A percentile compares a stretch with the other conserved stretches of the same genome.
These are phyloP conservation scores for Malacoctenus gilli DNA, from an alignment of 2,797 vertebrate species.

Conservation along the genomic window DNA sequence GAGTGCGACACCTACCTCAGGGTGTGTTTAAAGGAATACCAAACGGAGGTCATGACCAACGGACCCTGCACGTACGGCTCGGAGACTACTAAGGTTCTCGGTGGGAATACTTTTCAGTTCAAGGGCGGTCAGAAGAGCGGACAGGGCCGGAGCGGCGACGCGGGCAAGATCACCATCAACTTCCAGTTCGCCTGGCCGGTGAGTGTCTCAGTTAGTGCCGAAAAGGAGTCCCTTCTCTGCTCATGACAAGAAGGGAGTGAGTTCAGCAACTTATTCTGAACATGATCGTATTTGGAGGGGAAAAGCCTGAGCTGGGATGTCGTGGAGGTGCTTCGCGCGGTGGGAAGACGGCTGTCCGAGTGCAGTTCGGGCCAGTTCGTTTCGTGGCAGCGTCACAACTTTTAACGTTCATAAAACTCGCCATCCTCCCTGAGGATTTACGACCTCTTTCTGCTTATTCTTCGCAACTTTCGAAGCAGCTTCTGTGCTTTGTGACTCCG, in stretches of 20 bases:
- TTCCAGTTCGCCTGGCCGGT: slow-evolving; percentile 97
- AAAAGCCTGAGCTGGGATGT: too few species aligned
- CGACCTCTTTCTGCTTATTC: neutral
- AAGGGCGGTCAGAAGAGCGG: slow-evolving; percentile 76
- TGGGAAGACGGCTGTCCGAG: too few species aligned
- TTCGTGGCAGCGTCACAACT: neutral
- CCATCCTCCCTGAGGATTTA: too few species aligned
- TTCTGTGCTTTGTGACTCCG: slow-evolving; percentile 4
- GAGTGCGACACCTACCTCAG: slow-evolving; percentile 93
- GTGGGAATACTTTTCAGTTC: slow-evolving; percentile 93
- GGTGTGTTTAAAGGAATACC: slow-evolving; percentile 96
- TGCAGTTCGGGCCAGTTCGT: neutral
- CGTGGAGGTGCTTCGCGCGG: too few species aligned
- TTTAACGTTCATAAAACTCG: too few species aligned
- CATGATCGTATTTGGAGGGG: too few species aligned
- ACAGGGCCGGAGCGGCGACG: slow-evolving; percentile 77
- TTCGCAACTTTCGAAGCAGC: too few species aligned
- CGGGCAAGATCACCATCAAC: slow-evolving; percentile 88
- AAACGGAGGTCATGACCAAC: slow-evolving; percentile 86
- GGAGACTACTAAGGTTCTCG: slow-evolving; percentile 89
- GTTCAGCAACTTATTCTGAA: too few species aligned
- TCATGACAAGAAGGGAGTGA: too few species aligned
- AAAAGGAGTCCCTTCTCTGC: too few species aligned
- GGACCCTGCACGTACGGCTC: slow-evolving; percentile 90
- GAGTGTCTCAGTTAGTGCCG: too few species aligned